These are phyloP conservation scores for Gastrophysa polygoni DNA, from an alignment of 2,888 invertebrate species.

Conservation along the genomic window DNA sequence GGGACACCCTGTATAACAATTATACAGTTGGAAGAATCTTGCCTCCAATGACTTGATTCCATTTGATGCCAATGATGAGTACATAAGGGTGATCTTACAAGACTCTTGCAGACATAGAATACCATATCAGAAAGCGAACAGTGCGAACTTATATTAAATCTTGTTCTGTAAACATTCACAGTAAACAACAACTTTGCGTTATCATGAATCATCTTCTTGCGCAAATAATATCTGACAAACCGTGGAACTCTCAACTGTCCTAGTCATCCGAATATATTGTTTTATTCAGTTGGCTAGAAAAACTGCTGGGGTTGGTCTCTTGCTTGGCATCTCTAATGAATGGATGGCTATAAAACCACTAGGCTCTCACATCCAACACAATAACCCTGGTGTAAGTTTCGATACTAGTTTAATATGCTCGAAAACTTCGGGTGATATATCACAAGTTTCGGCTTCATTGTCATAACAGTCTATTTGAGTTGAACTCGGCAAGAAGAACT, in stretches of 20 bases:
- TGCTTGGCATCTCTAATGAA: background rate
- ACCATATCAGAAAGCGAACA: too few relatives aligned
- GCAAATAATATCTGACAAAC: too few relatives aligned
- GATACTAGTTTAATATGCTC: background rate
- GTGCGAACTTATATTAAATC: too few relatives aligned
- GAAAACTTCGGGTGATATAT: conserved; percentile 8
- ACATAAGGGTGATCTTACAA: too few relatives aligned
- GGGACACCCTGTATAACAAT: too few relatives aligned
- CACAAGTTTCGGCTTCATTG: background rate
- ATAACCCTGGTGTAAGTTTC: background rate
- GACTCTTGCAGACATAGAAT: too few relatives aligned
- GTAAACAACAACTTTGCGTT: too few relatives aligned
- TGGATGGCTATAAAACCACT: background rate
- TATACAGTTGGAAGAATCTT: too few relatives aligned
- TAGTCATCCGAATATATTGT: background rate
- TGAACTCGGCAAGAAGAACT: background rate
- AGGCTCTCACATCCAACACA: background rate
- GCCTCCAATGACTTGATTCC: too few relatives aligned
- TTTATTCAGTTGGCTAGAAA: background rate
- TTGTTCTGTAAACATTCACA: too few relatives aligned
- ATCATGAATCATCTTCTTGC: too few relatives aligned
- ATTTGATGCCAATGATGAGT: too few relatives aligned
- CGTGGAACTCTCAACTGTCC: background rate
- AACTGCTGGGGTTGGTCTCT: background rate
- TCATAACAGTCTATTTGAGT: background rate